Conservation (phyloP, 1,140 invertebrate species). For the Asobara japonica region DNA sequence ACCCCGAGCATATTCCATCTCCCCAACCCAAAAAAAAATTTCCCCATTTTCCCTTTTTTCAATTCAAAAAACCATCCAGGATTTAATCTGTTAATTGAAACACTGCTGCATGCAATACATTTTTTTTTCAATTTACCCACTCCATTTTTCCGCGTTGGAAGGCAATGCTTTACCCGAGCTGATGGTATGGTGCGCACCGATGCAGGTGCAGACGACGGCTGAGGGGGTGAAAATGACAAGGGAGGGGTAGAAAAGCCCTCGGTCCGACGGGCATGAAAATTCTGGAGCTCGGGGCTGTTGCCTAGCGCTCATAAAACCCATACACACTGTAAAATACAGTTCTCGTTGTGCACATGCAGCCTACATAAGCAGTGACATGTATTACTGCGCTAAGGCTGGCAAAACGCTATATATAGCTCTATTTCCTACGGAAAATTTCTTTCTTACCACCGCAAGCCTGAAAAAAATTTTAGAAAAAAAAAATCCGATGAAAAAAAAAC, state of each 20-base stretch:
- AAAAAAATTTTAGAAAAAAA: too few species aligned
- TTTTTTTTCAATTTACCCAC: background rate
- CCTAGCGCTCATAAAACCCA: background rate
- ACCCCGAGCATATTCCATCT: too few species aligned
- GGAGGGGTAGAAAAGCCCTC: slow-evolving; percentile 15
- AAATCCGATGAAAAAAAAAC: too few species aligned
- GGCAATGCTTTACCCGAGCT: slow-evolving; percentile 5
- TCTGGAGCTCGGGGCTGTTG: slow-evolving; percentile 7
- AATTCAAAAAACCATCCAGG: background rate
- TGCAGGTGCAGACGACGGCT: slow-evolving; percentile 29
- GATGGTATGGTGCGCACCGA: slow-evolving; percentile 30
- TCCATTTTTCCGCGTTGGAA: background rate
- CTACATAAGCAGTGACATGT: background rate
- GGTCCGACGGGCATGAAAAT: slow-evolving; percentile 29
- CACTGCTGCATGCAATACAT: background rate
- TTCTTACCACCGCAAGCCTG: too few species aligned
- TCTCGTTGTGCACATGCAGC: background rate
- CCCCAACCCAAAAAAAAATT: too few species aligned
- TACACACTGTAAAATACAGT: background rate
- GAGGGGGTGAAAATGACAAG: background rate
- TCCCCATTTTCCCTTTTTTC: too few species aligned
- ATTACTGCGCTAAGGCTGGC: background rate
- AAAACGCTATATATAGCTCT: too few species aligned
- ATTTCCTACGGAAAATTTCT: too few species aligned
- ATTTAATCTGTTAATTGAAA: slow-evolving; percentile 6